Evolutionary conservation across 2,888 invertebrate species (phyloP).

Genomic region (Odontocerum albicorne): DNA sequence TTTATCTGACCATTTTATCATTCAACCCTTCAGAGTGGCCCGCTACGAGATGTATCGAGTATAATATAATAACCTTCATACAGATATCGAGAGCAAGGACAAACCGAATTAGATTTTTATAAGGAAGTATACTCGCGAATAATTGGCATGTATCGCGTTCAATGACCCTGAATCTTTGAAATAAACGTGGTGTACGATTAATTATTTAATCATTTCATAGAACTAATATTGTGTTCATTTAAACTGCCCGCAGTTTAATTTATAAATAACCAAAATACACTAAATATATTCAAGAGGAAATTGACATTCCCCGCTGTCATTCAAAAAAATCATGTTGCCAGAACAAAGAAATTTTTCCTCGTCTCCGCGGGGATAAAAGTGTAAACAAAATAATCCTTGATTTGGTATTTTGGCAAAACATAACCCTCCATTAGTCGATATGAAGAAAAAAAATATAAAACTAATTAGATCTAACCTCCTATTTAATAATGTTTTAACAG

Average conservation of each 20-base stretch:
- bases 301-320: conserved; percentile 22
- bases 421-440: too few species aligned
- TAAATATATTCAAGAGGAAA: conserved; percentile 7
- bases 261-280: conserved; percentile 3
- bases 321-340: conserved; percentile 18
- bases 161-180: too few species aligned
- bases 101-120: conserved; percentile 7
- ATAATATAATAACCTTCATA: conserved; percentile 26
- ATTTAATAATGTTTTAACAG: too few species aligned
- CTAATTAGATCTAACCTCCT: too few species aligned
- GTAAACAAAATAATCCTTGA: too few species aligned
- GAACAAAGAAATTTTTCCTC: not conserved
- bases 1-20: conserved; percentile 1
- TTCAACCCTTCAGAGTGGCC: conserved; percentile 7
- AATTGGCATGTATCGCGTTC: too few species aligned
- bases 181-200: too few species aligned
- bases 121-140: not conserved
- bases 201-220: not conserved
- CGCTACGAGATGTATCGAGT: not conserved
- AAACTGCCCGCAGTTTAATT: conserved; percentile 8
- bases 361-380: too few species aligned
- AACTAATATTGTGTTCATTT: not conserved
- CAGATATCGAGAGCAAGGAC: conserved; percentile 21
- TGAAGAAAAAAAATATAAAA: too few species aligned
- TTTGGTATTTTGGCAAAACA: too few species aligned